phyloP scores from a whole-genome alignment of 2,113 vertebrate species.

The Upupa epops region DNA sequence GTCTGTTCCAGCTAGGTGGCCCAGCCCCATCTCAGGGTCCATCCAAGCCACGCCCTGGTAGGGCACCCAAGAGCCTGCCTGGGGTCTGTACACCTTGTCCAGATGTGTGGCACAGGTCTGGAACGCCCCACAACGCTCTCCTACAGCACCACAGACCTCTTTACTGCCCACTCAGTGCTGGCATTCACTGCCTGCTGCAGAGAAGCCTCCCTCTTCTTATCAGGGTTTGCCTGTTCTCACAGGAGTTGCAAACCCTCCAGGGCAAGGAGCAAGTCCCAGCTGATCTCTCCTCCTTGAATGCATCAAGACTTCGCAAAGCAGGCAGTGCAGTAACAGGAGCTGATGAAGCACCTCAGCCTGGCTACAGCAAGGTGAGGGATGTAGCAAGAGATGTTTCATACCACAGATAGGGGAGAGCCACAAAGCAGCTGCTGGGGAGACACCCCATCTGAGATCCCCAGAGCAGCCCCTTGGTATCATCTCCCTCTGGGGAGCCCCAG shows the following conservation, averaged over 20 bases:
- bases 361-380: neutral
- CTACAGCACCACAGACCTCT: fast-evolving
- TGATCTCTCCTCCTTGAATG: neutral
- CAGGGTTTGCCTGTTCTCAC: neutral
- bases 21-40: neutral
- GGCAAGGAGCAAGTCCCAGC: neutral
- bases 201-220: neutral
- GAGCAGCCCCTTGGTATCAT: neutral
- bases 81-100: neutral
- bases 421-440: neutral
- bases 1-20: neutral
- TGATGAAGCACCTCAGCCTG: neutral
- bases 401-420: neutral
- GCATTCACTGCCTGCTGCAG: neutral
- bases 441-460: fast-evolving
- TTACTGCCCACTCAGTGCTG: neutral
- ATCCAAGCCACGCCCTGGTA: neutral
- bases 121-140: neutral
- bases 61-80: neutral
- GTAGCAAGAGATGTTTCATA: neutral
- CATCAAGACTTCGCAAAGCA: fast-evolving
- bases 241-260: neutral
- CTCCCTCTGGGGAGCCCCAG: neutral
- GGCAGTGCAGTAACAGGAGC: neutral
- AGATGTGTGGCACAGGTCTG: fast-evolving